phyloP scores from a whole-genome alignment of 2,888 invertebrate species.

The Camptogramma bilineatum region DNA sequence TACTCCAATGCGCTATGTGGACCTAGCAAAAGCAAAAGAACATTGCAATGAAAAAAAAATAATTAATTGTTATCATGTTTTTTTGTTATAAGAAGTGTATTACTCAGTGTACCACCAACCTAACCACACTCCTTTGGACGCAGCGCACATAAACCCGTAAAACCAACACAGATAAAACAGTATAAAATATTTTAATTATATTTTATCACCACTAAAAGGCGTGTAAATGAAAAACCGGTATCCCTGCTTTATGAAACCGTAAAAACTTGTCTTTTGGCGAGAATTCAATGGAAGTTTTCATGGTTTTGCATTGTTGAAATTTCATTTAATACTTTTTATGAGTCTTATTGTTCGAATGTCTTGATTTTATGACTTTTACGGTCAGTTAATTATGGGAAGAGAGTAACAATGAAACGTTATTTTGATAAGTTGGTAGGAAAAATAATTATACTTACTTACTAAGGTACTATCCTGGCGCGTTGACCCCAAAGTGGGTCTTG shows the following conservation, averaged over 20 bases:
- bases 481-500: too few relatives aligned
- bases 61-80: too few relatives aligned
- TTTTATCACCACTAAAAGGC: constrained; percentile 82
- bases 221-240: constrained; percentile 85
- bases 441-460: too few relatives aligned
- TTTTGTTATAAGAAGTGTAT: not conserved
- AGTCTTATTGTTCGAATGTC: constrained; percentile 27
- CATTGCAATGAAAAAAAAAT: too few relatives aligned
- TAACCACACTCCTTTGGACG: constrained; percentile 62
- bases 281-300: constrained; percentile 64
- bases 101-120: constrained; percentile 53
- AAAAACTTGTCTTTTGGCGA: constrained; percentile 77
- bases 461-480: too few relatives aligned
- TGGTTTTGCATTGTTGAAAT: constrained; percentile 77
- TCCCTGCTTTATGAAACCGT: constrained; percentile 81
- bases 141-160: constrained; percentile 68
- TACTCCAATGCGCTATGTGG: too few relatives aligned
- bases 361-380: constrained; percentile 32
- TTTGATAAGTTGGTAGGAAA: not conserved
- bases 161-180: constrained; percentile 74
- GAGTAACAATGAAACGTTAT: not conserved
- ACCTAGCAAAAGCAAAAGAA: too few relatives aligned
- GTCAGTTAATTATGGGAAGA: constrained; percentile 31
- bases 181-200: constrained; percentile 86
- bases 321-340: constrained; percentile 60